Conservation (phyloP, 2,888 invertebrate genomes). For the Drosophila mulleri region DNA sequence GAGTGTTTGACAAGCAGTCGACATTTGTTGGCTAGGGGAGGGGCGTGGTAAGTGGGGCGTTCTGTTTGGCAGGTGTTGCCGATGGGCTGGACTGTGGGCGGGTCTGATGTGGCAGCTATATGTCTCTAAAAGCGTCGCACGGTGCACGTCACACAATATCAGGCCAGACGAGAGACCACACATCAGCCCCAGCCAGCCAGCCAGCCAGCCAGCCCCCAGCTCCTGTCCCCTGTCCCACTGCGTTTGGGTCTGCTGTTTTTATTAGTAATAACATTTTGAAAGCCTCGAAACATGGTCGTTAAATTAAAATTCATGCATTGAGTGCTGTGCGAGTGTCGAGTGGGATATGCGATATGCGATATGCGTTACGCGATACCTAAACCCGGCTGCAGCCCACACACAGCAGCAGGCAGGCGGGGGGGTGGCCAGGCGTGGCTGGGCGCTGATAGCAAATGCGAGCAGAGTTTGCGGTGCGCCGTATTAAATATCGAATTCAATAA, state of each 20-base stretch:
- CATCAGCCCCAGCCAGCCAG: not conserved
- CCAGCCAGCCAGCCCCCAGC: not conserved
- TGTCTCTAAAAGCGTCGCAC: constrained; percentile 41
- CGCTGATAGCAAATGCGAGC: constrained; percentile 30
- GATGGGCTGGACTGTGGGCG: not conserved
- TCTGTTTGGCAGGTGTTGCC: constrained; percentile 66
- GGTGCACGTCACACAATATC: constrained; percentile 40
- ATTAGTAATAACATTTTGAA: constrained; percentile 80
- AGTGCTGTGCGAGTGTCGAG: constrained; percentile 45
- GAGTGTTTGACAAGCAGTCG: constrained; percentile 17
- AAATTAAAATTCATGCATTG: constrained; percentile 69
- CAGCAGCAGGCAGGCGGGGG: not conserved
- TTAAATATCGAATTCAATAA: constrained; percentile 80
- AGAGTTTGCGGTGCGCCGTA: constrained; percentile 40
- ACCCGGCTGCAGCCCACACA: constrained; percentile 27
- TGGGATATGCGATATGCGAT: constrained; percentile 46
- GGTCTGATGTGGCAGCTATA: constrained; percentile 12
- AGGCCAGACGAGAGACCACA: constrained; percentile 1
- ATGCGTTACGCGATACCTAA: constrained; percentile 17
- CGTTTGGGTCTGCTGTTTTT: constrained; percentile 51
- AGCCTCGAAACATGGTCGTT: constrained; percentile 70
- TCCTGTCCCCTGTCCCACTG: not conserved
- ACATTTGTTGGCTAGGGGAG: not conserved
- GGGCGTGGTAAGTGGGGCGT: not conserved
- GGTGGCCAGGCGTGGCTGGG: not conserved